A percentile compares a stretch with the other conserved stretches of the same genome.
These are phyloP conservation scores for Crenichthys baileyi DNA, from an alignment of 2,797 vertebrate genomes.

Conservation along the genomic window DNA sequence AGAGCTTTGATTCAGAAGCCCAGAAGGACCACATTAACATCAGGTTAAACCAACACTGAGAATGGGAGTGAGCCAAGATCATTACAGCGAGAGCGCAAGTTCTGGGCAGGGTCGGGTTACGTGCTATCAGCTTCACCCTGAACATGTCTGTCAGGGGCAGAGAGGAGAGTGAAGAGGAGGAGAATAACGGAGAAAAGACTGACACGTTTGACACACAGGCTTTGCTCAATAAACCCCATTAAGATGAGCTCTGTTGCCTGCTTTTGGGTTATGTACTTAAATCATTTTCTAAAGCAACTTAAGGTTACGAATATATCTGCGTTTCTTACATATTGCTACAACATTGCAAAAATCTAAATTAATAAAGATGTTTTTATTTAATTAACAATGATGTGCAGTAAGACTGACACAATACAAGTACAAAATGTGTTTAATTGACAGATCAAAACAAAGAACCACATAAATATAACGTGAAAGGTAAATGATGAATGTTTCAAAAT, in stretches of 20 bases:
- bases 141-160: conserved; percentile 62
- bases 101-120: conserved; percentile 61
- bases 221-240: conserved; percentile 54
- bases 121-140: conserved; percentile 57
- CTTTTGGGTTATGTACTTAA: conserved; percentile 33
- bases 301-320: not conserved
- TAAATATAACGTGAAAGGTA: not conserved
- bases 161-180: conserved; percentile 26
- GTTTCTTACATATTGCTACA: too few species aligned
- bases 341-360: too few species aligned
- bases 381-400: too few species aligned
- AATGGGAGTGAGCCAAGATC: conserved; percentile 67
- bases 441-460: not conserved
- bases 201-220: conserved; percentile 54
- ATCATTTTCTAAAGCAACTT: conserved; percentile 33
- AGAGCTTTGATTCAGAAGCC: conserved; percentile 72
- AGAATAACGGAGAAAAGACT: conserved; percentile 37
- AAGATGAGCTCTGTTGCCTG: conserved; percentile 28
- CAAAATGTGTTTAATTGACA: too few species aligned
- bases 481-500: not conserved
- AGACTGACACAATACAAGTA: too few species aligned
- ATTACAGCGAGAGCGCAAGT: conserved; percentile 52
- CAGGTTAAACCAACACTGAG: conserved; percentile 80
- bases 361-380: too few species aligned
- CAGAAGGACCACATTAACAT: conserved; percentile 69